Percentiles rank a stretch among this genome's conserved stretches.
Evolutionary conservation across 1,140 invertebrate genomes (phyloP).

Genomic region (Monomorium pharaonis): DNA sequence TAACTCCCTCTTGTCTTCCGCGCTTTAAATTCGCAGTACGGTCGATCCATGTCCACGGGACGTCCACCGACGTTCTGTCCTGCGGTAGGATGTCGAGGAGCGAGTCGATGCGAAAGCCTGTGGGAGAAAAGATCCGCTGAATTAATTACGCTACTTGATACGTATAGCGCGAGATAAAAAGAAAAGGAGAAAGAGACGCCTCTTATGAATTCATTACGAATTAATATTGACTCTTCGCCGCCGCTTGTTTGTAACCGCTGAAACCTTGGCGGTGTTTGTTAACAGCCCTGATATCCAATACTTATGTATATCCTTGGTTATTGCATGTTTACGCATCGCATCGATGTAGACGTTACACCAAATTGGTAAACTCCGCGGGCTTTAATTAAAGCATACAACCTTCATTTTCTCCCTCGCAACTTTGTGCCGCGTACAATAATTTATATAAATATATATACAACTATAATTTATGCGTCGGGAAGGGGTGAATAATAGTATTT

Average conservation of each 20-base stretch:
- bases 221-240: slow-evolving; percentile 41
- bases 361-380: slow-evolving; percentile 47
- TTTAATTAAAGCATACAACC: slow-evolving; percentile 51
- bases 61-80: slow-evolving; percentile 4
- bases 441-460: slow-evolving; percentile 22
- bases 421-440: slow-evolving; percentile 22
- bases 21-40: slow-evolving; percentile 54
- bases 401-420: slow-evolving; percentile 24
- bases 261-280: slow-evolving; percentile 15
- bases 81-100: neutral
- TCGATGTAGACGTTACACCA: slow-evolving; percentile 43
- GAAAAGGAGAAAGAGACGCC: neutral
- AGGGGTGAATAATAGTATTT: slow-evolving; percentile 12
- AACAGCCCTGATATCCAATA: neutral
- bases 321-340: slow-evolving; percentile 48
- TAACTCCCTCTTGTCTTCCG: slow-evolving; percentile 55
- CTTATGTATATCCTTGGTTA: neutral
- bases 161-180: neutral
- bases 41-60: slow-evolving; percentile 25
- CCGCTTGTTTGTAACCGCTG: neutral
- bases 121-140: neutral
- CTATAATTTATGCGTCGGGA: neutral
- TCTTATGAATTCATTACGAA: slow-evolving; percentile 10
- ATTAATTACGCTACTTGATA: slow-evolving; percentile 35
- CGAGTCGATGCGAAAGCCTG: neutral